Percentiles rank a stretch among this genome's conserved stretches.
Evolutionary conservation across 2,797 vertebrate species (phyloP).

Genomic region (Typhlichthys subterraneus): DNA sequence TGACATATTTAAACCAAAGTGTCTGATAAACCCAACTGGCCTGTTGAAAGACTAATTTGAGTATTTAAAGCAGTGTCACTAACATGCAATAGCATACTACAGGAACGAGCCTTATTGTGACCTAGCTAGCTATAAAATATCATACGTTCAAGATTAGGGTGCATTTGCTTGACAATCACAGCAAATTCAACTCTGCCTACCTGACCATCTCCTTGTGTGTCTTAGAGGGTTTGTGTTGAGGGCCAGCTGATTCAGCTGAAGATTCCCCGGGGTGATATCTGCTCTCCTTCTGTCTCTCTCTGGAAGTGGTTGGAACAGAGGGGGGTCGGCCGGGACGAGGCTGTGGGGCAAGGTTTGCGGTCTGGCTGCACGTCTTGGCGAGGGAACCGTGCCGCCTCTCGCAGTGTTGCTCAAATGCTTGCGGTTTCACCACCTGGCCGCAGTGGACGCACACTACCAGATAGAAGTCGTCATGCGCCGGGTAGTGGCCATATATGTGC

Average conservation of each 20-base stretch:
- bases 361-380: conserved; percentile 72
- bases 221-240: conserved; percentile 70
- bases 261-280: conserved; percentile 37
- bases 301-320: conserved; percentile 48
- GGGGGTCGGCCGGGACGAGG: conserved; percentile 72
- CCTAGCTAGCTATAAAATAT: too few species aligned
- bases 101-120: too few species aligned
- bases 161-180: too few species aligned
- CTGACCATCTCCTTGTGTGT: conserved; percentile 78
- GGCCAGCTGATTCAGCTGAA: conserved; percentile 57
- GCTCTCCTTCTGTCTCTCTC: conserved; percentile 48
- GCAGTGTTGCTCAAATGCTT: conserved; percentile 92
- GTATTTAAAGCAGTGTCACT: too few species aligned
- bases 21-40: too few species aligned
- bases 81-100: too few species aligned
- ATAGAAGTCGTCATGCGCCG: conserved; percentile 88
- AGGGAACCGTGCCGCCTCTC: conserved; percentile 85
- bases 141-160: too few species aligned
- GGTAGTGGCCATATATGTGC: conserved; percentile 90
- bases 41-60: too few species aligned
- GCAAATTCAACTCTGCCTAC: conserved; percentile 58
- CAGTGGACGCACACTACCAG: conserved; percentile 93
- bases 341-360: conserved; percentile 58
- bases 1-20: not conserved
- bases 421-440: conserved; percentile 91